These are phyloP conservation scores for Rhodinocichla rosea DNA, from an alignment of 2,113 vertebrate genomes.

Conservation along the genomic window DNA sequence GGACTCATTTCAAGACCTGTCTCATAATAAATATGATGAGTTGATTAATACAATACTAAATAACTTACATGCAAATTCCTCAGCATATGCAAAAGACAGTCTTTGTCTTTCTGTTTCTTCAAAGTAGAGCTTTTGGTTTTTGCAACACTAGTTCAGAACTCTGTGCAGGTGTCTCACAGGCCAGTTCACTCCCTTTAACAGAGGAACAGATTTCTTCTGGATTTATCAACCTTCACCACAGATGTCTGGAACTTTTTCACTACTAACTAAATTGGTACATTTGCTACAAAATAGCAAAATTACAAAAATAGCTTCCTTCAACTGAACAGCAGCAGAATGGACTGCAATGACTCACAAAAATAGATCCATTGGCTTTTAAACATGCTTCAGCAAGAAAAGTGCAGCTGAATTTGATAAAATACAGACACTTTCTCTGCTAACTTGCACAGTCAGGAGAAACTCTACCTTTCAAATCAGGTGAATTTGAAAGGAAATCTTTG, in stretches of 20 bases:
- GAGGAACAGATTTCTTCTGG: not conserved
- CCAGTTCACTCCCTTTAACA: not conserved
- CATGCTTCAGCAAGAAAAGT: not conserved
- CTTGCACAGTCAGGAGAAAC: not conserved
- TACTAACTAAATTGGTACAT: not conserved
- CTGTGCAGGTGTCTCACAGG: not conserved
- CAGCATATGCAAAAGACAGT: not conserved
- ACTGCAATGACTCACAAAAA: not conserved
- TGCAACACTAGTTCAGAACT: fast-evolving
- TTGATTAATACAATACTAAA: not conserved
- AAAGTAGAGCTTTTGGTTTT: not conserved
- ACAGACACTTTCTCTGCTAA: not conserved
- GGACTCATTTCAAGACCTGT: not conserved
- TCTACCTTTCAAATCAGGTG: not conserved
- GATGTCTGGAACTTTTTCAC: not conserved
- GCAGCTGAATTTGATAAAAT: not conserved
- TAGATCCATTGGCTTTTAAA: not conserved
- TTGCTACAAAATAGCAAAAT: not conserved
- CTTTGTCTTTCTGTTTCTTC: not conserved
- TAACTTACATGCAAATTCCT: not conserved
- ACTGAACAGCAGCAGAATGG: not conserved
- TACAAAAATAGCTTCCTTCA: constrained; percentile 21
- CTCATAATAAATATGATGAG: not conserved
- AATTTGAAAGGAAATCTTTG: constrained; percentile 43
- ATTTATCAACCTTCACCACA: not conserved